These are phyloP conservation scores for Rhadinocentrus ornatus DNA, from an alignment of 2,797 vertebrate genomes.

Conservation along the genomic window DNA sequence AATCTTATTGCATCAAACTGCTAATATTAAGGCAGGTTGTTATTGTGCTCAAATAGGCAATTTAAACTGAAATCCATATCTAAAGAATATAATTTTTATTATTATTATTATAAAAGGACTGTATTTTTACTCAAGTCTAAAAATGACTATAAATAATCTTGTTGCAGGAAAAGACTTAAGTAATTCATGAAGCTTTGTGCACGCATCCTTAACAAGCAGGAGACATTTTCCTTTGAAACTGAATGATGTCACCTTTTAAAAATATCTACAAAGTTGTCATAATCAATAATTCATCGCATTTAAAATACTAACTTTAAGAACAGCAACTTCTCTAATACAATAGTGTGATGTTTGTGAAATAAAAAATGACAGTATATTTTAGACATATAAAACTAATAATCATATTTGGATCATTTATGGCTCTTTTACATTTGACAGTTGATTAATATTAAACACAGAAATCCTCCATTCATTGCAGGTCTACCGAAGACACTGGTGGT, in stretches of 20 bases:
- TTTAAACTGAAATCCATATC: no score
- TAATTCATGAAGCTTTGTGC: constrained; percentile 46
- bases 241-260: not conserved
- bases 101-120: not conserved
- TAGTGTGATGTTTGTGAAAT: no score
- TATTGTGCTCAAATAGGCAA: no score
- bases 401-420: no score
- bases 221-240: not conserved
- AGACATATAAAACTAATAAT: no score
- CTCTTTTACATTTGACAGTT: no score
- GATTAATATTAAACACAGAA: not conserved
- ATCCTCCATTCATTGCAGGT: not conserved
- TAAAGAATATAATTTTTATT: not conserved
- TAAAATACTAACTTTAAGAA: no score
- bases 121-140: not conserved
- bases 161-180: constrained; percentile 11
- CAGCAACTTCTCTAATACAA: no score
- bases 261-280: not conserved
- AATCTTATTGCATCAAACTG: no score
- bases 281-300: no score
- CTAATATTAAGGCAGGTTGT: no score
- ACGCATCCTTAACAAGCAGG: not conserved
- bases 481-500: not conserved
- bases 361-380: no score
- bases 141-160: constrained; percentile 37